Evolutionary conservation across 2,888 invertebrate species (phyloP).

Genomic region (Andrena fulva): DNA sequence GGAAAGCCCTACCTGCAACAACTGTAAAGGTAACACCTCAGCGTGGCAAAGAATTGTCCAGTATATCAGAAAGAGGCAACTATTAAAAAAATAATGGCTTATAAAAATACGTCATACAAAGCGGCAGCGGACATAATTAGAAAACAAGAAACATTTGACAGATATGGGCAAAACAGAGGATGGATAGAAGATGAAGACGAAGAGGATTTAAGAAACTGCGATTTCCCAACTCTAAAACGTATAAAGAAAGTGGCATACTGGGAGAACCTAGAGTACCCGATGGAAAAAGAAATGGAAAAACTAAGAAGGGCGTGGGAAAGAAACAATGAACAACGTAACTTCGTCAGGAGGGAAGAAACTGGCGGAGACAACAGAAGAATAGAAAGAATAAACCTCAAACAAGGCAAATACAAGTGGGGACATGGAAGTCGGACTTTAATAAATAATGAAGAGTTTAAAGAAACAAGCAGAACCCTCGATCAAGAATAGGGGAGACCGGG

Average conservation of each 20-base stretch:
- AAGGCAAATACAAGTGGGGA: not conserved
- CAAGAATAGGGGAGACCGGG: no score
- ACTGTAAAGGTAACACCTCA: constrained; percentile 4
- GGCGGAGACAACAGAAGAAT: not conserved
- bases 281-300: not conserved
- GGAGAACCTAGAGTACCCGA: not conserved
- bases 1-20: not conserved
- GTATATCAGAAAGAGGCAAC: not conserved
- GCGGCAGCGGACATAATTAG: not conserved
- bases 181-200: not conserved
- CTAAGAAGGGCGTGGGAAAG: not conserved
- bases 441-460: no score
- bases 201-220: not conserved
- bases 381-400: not conserved
- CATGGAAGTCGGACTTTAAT: no score
- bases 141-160: not conserved
- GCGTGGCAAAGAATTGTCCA: not conserved
- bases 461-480: no score
- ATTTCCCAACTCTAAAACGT: not conserved
- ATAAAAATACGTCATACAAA: not conserved
- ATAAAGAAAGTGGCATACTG: not conserved
- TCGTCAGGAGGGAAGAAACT: not conserved
- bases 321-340: not conserved
- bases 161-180: not conserved
- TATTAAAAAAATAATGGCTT: constrained; percentile 15